Conservation (phyloP, 2,888 invertebrate genomes). For the Hoplodrina blanda region DNA sequence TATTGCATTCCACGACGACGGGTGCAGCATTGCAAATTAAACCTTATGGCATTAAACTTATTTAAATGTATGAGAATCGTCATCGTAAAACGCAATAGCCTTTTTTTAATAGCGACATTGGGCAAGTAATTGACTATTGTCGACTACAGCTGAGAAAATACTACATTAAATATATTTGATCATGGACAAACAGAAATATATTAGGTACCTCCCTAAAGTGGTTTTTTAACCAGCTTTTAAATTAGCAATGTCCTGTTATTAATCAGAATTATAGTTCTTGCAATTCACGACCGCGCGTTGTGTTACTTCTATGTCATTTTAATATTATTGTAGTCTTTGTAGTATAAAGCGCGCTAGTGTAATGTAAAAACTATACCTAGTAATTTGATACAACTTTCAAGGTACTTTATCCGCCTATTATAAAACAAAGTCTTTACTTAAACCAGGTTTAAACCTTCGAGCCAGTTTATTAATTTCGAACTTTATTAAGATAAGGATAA, state of each 20-base stretch:
- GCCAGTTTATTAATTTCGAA: too few species aligned
- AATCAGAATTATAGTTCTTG: not conserved
- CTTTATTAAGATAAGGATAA: too few species aligned
- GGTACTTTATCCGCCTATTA: not conserved
- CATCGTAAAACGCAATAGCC: slow-evolving; percentile 24
- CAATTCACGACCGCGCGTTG: too few species aligned
- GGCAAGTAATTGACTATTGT: slow-evolving; percentile 61
- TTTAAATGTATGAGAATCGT: not conserved
- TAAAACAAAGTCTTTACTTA: too few species aligned
- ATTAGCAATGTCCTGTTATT: not conserved
- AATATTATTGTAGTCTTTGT: too few species aligned
- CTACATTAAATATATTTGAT: slow-evolving; percentile 34
- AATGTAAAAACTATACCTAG: too few species aligned
- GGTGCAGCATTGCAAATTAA: slow-evolving; percentile 5
- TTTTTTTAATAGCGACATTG: slow-evolving; percentile 44
- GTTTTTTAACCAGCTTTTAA: not conserved
- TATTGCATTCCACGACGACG: slow-evolving; percentile 25
- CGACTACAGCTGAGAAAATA: slow-evolving; percentile 51
- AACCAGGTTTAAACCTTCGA: too few species aligned
- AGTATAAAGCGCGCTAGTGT: too few species aligned
- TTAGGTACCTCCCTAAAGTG: not conserved
- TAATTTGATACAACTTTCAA: not conserved
- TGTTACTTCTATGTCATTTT: too few species aligned
- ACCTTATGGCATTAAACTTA: slow-evolving; percentile 1
- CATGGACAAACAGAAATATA: not conserved